A percentile compares a stretch with the other conserved stretches of the same genome.
These are phyloP conservation scores for Oreotrochilus melanogaster DNA, from an alignment of 2,113 vertebrate genomes.

Conservation along the genomic window DNA sequence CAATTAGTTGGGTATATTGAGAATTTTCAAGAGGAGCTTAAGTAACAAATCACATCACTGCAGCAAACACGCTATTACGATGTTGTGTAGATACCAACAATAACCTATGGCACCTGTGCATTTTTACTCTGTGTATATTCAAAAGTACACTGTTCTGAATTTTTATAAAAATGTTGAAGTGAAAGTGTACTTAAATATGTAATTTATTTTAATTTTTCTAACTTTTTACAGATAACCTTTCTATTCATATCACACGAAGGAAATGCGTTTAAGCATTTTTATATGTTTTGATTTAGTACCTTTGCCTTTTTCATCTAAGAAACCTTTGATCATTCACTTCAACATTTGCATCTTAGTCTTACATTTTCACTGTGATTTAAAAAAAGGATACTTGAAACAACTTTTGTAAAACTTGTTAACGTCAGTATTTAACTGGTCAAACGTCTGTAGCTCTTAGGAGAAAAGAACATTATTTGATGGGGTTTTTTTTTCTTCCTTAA, in stretches of 20 bases:
- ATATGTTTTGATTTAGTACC: slow-evolving; percentile 81
- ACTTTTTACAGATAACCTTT: slow-evolving; percentile 96
- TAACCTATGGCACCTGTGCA: slow-evolving; percentile 50
- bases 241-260: slow-evolving; percentile 87
- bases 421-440: slow-evolving; percentile 69
- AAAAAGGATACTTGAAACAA: slow-evolving; percentile 83
- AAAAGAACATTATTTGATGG: slow-evolving; percentile 49
- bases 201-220: slow-evolving; percentile 95
- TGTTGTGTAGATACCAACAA: slow-evolving; percentile 38
- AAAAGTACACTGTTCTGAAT: slow-evolving; percentile 86
- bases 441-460: slow-evolving; percentile 61
- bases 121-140: slow-evolving; percentile 80
- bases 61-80: slow-evolving; percentile 6
- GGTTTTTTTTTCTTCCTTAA: not conserved
- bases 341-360: slow-evolving; percentile 76
- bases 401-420: slow-evolving; percentile 78
- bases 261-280: slow-evolving; percentile 91
- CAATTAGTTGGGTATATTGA: slow-evolving; percentile 98
- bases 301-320: slow-evolving; percentile 82
- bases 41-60: slow-evolving; percentile 41
- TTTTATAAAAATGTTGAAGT: slow-evolving; percentile 90
- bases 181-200: slow-evolving; percentile 95
- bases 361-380: slow-evolving; percentile 87
- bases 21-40: not conserved
- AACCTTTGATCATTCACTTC: slow-evolving; percentile 75